Evolutionary conservation across 2,888 invertebrate genomes (phyloP).

Genomic region (Microchrysa polita): DNA sequence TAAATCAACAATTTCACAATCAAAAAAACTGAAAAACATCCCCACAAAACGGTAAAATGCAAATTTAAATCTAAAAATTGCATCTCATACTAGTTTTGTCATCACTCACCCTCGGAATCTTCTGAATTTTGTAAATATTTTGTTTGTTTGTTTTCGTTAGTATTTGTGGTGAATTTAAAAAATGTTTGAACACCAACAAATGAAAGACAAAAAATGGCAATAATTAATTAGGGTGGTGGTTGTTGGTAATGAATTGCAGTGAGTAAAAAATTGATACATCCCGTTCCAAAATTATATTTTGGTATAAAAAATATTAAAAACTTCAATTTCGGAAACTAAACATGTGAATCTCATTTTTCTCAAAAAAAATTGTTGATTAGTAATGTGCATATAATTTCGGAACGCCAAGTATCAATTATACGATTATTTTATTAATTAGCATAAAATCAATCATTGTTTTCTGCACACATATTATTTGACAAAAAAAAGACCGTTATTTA

Average conservation of each 20-base stretch:
- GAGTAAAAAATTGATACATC: no score
- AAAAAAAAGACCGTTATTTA: neutral
- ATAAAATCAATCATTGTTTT: no score
- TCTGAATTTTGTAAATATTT: slow-evolving; percentile 54
- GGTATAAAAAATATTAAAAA: no score
- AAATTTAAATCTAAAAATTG: slow-evolving; percentile 10
- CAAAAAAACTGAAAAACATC: neutral
- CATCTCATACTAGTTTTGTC: slow-evolving; percentile 4
- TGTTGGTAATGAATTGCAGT: no score
- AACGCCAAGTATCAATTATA: no score
- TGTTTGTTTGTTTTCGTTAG: slow-evolving; percentile 9
- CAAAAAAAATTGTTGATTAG: neutral
- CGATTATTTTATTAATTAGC: no score
- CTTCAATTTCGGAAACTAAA: no score
- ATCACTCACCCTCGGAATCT: slow-evolving; percentile 59
- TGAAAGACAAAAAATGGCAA: slow-evolving; percentile 40
- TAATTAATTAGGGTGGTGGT: neutral
- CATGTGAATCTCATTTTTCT: no score
- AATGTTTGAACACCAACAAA: slow-evolving; percentile 37
- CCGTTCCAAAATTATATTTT: no score
- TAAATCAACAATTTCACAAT: neutral
- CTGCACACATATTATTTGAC: no score
- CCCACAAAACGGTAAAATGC: neutral
- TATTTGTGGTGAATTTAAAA: neutral
- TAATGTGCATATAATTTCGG: no score